phyloP scores from a whole-genome alignment of 1,140 invertebrate genomes.

The Diorhabda sublineata region DNA sequence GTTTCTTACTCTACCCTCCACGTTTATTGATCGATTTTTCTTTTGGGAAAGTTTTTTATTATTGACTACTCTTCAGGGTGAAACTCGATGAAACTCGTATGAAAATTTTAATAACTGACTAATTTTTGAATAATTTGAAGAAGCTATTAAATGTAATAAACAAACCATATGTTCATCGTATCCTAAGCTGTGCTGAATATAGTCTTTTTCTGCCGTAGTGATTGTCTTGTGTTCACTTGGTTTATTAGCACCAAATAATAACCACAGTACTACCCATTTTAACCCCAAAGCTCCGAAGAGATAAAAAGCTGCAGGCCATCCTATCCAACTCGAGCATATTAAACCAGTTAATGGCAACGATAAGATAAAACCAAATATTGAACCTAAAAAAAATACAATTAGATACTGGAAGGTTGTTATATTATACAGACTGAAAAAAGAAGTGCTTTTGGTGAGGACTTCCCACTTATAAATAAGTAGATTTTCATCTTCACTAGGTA shows the following conservation, averaged over 20 bases:
- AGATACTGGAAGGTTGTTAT: too few species aligned
- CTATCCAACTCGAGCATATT: constrained; percentile 58
- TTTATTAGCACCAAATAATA: constrained; percentile 59
- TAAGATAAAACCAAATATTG: constrained; percentile 68
- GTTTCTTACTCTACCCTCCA: too few species aligned
- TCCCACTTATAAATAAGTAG: too few species aligned
- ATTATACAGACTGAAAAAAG: too few species aligned
- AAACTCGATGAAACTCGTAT: too few species aligned
- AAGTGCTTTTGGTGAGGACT: too few species aligned
- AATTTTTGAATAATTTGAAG: too few species aligned
- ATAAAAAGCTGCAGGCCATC: constrained; percentile 79
- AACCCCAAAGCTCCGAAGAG: constrained; percentile 54
- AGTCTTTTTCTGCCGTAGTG: constrained; percentile 55
- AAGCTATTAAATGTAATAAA: background rate
- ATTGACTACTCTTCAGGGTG: too few species aligned
- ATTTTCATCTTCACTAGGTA: too few species aligned
- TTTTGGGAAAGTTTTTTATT: too few species aligned
- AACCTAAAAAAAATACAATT: constrained; percentile 46
- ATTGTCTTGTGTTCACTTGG: constrained; percentile 61
- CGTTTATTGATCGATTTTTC: too few species aligned
- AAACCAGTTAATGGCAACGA: constrained; percentile 65
- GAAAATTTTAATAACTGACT: too few species aligned
- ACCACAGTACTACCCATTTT: constrained; percentile 59
- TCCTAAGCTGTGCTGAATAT: constrained; percentile 58
- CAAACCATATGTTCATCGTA: constrained; percentile 34